Percentiles rank a stretch among this genome's conserved stretches.
These are phyloP conservation scores for Laticauda colubrina DNA, from an alignment of 2,113 vertebrate species.

Conservation along the genomic window DNA sequence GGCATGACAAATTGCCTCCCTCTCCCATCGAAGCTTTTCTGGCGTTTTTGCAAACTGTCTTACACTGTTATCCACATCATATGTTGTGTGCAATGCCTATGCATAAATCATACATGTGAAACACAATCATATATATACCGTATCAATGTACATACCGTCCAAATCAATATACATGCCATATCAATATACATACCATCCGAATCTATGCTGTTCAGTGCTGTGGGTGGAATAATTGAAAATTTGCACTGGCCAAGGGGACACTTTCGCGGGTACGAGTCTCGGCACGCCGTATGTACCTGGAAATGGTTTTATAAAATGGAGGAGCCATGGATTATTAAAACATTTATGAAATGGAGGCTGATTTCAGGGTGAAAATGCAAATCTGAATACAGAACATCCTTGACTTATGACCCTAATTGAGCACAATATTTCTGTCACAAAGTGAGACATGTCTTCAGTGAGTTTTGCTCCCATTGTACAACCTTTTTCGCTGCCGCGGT, in stretches of 20 bases:
- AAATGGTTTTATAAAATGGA: constrained; percentile 40
- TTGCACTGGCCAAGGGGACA: constrained; percentile 98
- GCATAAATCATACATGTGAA: not conserved
- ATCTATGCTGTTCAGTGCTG: constrained; percentile 97
- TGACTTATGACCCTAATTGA: rapidly evolving
- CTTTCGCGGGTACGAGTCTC: constrained; percentile 89
- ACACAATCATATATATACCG: not conserved
- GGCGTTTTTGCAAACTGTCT: not conserved
- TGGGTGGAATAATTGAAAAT: constrained; percentile 97
- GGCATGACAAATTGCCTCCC: not conserved
- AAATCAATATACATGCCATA: constrained; percentile 71
- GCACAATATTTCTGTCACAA: not conserved
- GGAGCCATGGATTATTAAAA: not conserved
- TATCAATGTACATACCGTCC: constrained; percentile 81
- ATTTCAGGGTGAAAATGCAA: not conserved
- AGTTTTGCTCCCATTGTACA: too few relatives aligned
- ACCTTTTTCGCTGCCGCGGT: too few relatives aligned
- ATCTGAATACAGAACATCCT: not conserved
- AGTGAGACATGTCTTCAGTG: too few relatives aligned
- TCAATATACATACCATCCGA: constrained; percentile 86
- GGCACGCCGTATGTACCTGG: constrained; percentile 96
- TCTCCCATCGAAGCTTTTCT: not conserved
- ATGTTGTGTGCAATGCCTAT: not conserved
- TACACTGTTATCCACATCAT: not conserved
- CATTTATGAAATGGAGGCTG: not conserved